Conservation (phyloP, 2,797 vertebrate genomes). For the Antrozous pallidus region DNA sequence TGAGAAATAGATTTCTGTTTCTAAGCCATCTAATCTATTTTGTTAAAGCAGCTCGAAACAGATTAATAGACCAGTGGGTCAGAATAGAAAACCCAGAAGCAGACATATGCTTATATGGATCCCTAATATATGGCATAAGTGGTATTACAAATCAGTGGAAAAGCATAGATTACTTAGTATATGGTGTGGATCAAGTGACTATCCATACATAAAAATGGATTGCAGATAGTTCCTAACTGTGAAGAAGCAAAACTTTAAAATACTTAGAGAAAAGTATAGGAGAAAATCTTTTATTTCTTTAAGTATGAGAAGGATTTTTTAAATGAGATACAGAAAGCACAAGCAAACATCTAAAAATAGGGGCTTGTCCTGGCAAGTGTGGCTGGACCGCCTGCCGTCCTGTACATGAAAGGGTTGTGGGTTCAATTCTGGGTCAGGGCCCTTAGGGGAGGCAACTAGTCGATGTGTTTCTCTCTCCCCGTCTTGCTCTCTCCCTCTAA, state of each 20-base stretch:
- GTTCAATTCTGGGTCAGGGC: background rate
- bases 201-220: background rate
- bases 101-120: background rate
- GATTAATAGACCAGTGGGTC: background rate
- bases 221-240: background rate
- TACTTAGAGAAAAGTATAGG: background rate
- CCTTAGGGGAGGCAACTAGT: background rate
- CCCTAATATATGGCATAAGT: background rate
- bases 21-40: background rate
- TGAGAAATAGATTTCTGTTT: background rate
- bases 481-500: too few species aligned
- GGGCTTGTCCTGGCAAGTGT: background rate
- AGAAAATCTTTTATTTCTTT: background rate
- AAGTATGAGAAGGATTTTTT: background rate
- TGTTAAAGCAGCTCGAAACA: background rate
- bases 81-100: slow-evolving; percentile 2
- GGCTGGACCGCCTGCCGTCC: background rate
- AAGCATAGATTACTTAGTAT: background rate
- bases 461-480: background rate
- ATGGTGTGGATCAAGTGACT: background rate
- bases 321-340: background rate
- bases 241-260: background rate
- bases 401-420: background rate
- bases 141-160: background rate
- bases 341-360: background rate